A percentile compares a stretch with the other conserved stretches of the same genome.
Evolutionary conservation across 2,888 invertebrate genomes (phyloP).

Genomic region (Pyrocoelia pectoralis): DNA sequence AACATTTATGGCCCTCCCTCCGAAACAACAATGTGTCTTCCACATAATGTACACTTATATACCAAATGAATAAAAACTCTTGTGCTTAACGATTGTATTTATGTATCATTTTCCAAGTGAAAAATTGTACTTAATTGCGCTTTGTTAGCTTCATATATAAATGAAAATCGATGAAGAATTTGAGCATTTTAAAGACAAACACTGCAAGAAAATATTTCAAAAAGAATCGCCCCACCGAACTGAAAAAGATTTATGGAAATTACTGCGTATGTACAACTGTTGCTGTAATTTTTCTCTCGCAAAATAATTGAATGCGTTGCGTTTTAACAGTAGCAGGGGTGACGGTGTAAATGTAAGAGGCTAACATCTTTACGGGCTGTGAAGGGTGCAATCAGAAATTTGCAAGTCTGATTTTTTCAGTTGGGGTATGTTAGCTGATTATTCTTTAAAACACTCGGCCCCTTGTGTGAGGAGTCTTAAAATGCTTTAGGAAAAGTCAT

Average conservation of each 20-base stretch:
- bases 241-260: constrained; percentile 48
- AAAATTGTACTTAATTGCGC: no score
- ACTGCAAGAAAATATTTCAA: constrained; percentile 16
- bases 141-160: not conserved
- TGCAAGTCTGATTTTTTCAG: constrained; percentile 61
- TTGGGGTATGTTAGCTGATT: constrained; percentile 56
- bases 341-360: constrained; percentile 58
- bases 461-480: constrained; percentile 44
- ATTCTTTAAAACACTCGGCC: constrained; percentile 61
- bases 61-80: no score
- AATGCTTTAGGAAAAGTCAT: constrained; percentile 55
- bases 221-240: constrained; percentile 26
- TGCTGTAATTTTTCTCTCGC: constrained; percentile 57
- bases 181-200: constrained; percentile 9
- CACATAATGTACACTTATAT: no score
- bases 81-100: no score
- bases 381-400: constrained; percentile 60
- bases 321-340: constrained; percentile 52
- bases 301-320: constrained; percentile 58
- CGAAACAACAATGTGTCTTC: no score
- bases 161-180: not conserved
- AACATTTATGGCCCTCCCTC: no score
- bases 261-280: constrained; percentile 57
- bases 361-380: constrained; percentile 61
- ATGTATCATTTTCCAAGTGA: no score